A percentile compares a stretch with the other conserved stretches of the same genome.
Conservation (phyloP, 2,113 vertebrate genomes). For the Vombatus ursinus region DNA sequence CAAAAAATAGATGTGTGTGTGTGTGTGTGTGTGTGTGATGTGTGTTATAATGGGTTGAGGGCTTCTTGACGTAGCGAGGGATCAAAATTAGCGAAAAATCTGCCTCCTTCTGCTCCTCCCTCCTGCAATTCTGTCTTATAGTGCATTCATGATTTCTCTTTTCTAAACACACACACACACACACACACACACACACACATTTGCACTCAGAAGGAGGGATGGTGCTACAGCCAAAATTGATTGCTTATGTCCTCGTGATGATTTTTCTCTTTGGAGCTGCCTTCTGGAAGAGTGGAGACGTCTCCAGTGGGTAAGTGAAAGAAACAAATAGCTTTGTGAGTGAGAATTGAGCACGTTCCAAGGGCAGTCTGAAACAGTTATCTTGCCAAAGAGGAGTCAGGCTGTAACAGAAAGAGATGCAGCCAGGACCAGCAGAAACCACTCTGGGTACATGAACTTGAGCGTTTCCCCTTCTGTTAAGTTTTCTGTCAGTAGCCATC, state of each 20-base stretch:
- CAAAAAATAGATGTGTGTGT: neutral
- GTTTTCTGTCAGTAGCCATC: neutral
- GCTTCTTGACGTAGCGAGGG: neutral
- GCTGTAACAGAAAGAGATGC: neutral
- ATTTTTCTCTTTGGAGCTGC: neutral
- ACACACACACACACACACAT: neutral
- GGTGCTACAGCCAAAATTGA: neutral
- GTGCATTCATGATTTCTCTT: neutral
- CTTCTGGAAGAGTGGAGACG: neutral
- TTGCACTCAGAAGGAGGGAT: neutral
- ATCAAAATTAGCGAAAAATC: neutral
- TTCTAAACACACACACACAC: neutral
- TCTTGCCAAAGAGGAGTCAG: neutral
- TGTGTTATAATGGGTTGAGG: neutral
- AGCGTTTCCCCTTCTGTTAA: neutral
- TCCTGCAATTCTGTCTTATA: neutral
- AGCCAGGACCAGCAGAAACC: neutral
- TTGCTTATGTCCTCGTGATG: neutral
- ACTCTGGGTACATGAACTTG: neutral
- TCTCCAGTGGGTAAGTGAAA: conserved; percentile 28
- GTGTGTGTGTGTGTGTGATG: neutral
- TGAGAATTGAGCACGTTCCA: neutral
- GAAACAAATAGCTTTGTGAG: neutral
- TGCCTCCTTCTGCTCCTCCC: neutral
- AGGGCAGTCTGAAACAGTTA: neutral